These are phyloP conservation scores for Macropus fuliginosus DNA, from an alignment of 2,797 vertebrate species.

Conservation along the genomic window DNA sequence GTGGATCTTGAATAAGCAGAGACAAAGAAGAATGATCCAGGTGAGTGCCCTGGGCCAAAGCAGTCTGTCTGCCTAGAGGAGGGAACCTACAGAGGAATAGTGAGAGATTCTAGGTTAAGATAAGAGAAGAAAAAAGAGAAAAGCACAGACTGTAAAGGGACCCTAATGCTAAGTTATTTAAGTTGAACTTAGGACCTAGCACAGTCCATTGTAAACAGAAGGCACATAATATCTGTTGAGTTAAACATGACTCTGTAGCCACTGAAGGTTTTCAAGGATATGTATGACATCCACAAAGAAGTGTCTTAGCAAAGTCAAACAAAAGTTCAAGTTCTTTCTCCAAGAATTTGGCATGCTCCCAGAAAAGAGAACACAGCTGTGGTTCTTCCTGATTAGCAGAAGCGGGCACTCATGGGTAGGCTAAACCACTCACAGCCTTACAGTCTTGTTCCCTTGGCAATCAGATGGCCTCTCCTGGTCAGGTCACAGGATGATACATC, in stretches of 20 bases:
- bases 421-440: neutral
- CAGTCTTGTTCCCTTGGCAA: neutral
- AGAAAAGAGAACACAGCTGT: neutral
- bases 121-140: neutral
- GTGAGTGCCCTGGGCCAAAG: neutral
- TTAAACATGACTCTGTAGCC: neutral
- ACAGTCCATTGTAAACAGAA: neutral
- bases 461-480: neutral
- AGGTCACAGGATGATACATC: neutral
- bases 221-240: neutral
- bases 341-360: neutral
- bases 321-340: slow-evolving; percentile 5
- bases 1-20: neutral
- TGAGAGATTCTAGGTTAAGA: neutral
- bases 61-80: neutral
- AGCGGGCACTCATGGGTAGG: neutral
- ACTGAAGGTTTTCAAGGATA: neutral
- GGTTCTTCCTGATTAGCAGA: neutral
- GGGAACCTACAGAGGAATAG: neutral
- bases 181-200: neutral
- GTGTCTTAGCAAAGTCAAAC: neutral
- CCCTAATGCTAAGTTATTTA: neutral
- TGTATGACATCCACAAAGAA: neutral
- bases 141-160: neutral
- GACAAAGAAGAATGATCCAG: neutral